Evolutionary conservation across 2,113 vertebrate species (phyloP).

Genomic region (Patagioenas fasciata): DNA sequence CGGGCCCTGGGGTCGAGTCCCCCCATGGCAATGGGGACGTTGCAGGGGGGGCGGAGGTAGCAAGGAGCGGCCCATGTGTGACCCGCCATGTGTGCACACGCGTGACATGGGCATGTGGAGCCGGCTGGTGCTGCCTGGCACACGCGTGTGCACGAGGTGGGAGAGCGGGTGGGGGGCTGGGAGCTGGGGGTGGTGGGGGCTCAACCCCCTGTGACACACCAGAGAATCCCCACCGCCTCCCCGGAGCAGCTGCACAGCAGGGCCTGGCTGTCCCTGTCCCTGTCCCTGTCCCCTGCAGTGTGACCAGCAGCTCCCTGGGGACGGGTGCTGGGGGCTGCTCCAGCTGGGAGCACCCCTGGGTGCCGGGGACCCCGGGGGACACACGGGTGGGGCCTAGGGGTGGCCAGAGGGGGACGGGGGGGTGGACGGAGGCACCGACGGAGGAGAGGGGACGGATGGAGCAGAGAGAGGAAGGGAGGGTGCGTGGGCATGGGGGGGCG

Average conservation of each 20-base stretch:
- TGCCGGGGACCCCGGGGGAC: no score
- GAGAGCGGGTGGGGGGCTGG: neutral
- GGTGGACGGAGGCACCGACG: no score
- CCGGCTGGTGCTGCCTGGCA: neutral
- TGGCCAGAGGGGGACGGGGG: no score
- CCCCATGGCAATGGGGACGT: fast-evolving
- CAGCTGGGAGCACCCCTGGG: no score
- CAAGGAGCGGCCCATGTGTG: neutral
- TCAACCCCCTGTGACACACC: neutral
- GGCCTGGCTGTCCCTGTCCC: no score
- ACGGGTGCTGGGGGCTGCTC: no score
- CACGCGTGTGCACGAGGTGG: fast-evolving
- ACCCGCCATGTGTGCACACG: fast-evolving
- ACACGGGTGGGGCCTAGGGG: no score
- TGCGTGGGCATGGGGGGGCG: neutral
- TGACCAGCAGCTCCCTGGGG: no score
- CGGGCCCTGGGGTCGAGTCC: fast-evolving
- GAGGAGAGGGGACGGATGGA: neutral
- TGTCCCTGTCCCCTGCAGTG: no score
- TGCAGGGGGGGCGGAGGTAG: neutral
- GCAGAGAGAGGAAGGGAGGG: neutral
- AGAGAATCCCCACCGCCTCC: neutral
- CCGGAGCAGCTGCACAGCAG: no score
- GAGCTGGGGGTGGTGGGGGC: fast-evolving
- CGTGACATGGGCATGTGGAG: fast-evolving